Percentiles rank a stretch among this genome's conserved stretches.
Evolutionary conservation across 2,888 invertebrate genomes (phyloP).

Genomic region (Drosophila imparisetae): DNA sequence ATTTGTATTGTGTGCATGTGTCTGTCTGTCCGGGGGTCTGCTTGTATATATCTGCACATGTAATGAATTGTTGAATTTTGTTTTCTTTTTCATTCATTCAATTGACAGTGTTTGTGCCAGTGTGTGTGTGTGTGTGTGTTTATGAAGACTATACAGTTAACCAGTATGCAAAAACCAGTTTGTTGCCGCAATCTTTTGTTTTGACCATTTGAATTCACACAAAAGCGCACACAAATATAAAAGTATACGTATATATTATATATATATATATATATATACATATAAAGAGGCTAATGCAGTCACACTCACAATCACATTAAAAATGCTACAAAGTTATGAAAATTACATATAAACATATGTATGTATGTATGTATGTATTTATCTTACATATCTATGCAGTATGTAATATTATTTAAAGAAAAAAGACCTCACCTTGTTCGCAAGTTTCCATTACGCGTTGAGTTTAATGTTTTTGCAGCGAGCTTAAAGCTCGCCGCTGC

Average conservation of each 20-base stretch:
- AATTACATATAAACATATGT: conserved; percentile 11
- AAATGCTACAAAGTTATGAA: conserved; percentile 17
- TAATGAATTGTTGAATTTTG: conserved; percentile 38
- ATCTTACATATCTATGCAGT: conserved; percentile 6
- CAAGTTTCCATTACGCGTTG: conserved; percentile 84
- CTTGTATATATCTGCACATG: conserved; percentile 27
- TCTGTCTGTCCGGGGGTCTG: not conserved
- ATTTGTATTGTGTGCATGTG: not conserved
- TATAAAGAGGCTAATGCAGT: conserved; percentile 26
- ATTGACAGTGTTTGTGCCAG: conserved; percentile 6
- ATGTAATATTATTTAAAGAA: not conserved
- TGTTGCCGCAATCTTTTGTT: conserved; percentile 68
- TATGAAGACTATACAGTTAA: conserved; percentile 44
- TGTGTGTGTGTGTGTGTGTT: conserved; percentile 2
- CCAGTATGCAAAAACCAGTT: conserved; percentile 66
- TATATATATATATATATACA: conserved; percentile 19
- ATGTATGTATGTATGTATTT: not conserved
- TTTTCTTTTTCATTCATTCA: conserved; percentile 46
- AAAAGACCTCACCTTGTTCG: conserved; percentile 83
- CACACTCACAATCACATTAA: conserved; percentile 5
- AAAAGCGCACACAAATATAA: conserved; percentile 46
- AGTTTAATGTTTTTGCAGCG: conserved; percentile 82
- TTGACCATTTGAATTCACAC: conserved; percentile 63
- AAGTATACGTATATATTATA: not conserved
- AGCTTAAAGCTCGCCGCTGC: conserved; percentile 77